A percentile compares a stretch with the other conserved stretches of the same genome.
phyloP scores from a whole-genome alignment of 2,888 invertebrate genomes.

The Polydrusus tereticollis region DNA sequence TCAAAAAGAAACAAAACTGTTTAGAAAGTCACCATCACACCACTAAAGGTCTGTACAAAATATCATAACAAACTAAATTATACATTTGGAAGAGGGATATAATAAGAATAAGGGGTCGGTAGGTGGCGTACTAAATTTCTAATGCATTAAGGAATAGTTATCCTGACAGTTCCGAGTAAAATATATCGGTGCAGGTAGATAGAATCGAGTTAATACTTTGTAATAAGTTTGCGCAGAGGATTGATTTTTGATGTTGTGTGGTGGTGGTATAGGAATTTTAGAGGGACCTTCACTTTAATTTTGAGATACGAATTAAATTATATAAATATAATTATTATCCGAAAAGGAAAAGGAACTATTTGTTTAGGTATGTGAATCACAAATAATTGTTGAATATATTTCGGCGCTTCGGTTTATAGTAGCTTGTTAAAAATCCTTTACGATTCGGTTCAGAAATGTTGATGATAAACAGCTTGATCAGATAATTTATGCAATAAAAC shows the following conservation, averaged over 20 bases:
- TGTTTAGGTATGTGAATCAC: too few species aligned
- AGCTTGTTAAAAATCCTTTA: too few species aligned
- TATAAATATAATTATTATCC: too few species aligned
- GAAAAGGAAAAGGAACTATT: too few species aligned
- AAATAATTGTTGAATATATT: too few species aligned
- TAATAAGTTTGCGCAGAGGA: constrained; percentile 3
- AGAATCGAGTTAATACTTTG: constrained; percentile 13
- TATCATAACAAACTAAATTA: constrained; percentile 52
- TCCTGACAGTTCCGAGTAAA: constrained; percentile 53
- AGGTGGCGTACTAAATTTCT: constrained; percentile 52
- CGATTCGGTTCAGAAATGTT: too few species aligned
- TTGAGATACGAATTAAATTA: too few species aligned
- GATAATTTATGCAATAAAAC: too few species aligned
- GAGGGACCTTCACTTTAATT: neutral
- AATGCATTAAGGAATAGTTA: constrained; percentile 49
- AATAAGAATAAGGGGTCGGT: constrained; percentile 47
- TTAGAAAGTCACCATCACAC: constrained; percentile 26
- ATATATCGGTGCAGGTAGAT: constrained; percentile 53
- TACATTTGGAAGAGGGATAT: constrained; percentile 29
- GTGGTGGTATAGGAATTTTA: neutral
- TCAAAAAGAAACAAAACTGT: constrained; percentile 24
- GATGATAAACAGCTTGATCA: too few species aligned
- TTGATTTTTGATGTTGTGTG: neutral
- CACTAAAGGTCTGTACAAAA: constrained; percentile 44
- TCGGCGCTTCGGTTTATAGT: too few species aligned